Percentiles rank a stretch among this genome's conserved stretches.
phyloP scores from a whole-genome alignment of 2,888 invertebrate genomes.

The Drosophila neonasuta region DNA sequence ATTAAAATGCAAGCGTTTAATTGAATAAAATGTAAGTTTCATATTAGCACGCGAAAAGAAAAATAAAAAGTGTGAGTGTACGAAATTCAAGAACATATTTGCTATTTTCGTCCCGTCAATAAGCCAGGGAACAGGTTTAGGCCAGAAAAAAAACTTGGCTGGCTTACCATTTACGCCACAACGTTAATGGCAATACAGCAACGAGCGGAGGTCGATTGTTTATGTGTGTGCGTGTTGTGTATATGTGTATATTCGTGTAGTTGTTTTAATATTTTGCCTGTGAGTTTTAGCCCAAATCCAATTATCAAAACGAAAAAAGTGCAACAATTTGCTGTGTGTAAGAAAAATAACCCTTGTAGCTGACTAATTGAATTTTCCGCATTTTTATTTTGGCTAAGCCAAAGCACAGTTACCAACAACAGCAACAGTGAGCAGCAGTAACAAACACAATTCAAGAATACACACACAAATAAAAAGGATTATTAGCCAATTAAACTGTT shows the following conservation, averaged over 20 bases:
- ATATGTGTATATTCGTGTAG: conserved; percentile 28
- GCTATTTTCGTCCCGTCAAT: conserved; percentile 47
- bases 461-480: conserved; percentile 44
- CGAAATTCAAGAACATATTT: conserved; percentile 5
- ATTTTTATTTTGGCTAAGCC: conserved; percentile 54
- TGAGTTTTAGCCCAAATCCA: conserved; percentile 65
- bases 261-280: conserved; percentile 62
- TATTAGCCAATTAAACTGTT: conserved; percentile 67
- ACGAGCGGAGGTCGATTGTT: conserved; percentile 75
- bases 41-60: not conserved
- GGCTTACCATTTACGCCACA: conserved; percentile 76
- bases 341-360: conserved; percentile 19
- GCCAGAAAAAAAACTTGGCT: conserved; percentile 74
- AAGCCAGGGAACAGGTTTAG: conserved; percentile 74
- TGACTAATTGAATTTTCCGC: conserved; percentile 66
- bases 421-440: conserved; percentile 48
- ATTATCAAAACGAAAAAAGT: conserved; percentile 60
- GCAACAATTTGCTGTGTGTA: conserved; percentile 61
- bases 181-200: conserved; percentile 67
- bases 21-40: conserved; percentile 54
- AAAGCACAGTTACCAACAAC: conserved; percentile 28
- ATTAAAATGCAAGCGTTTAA: conserved; percentile 52
- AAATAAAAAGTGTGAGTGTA: conserved; percentile 4
- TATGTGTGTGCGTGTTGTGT: conserved; percentile 38
- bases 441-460: conserved; percentile 28